phyloP scores from a whole-genome alignment of 1,140 invertebrate genomes.

The Drepana arcuata region DNA sequence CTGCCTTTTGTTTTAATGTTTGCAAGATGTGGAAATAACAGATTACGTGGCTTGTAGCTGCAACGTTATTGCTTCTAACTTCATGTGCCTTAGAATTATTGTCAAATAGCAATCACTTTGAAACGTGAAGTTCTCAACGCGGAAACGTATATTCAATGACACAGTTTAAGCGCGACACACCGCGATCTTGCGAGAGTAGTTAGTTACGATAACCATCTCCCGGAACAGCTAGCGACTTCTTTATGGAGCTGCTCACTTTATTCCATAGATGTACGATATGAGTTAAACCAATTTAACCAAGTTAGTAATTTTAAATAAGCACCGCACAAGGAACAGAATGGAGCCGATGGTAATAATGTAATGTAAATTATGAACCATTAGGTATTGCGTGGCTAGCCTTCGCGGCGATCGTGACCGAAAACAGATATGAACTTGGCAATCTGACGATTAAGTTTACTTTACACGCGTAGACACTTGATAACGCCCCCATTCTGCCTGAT shows the following conservation, averaged over 20 bases:
- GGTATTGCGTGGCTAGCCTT: slow-evolving; percentile 36
- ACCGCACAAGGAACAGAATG: slow-evolving; percentile 22
- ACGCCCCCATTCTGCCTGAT: too few species aligned
- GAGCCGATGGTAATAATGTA: slow-evolving; percentile 24
- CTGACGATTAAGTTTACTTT: slow-evolving; percentile 3
- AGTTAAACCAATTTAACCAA: slow-evolving; percentile 38
- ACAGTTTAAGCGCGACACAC: slow-evolving; percentile 24
- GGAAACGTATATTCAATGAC: slow-evolving; percentile 36
- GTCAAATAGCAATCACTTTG: too few species aligned
- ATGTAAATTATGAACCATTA: slow-evolving; percentile 34
- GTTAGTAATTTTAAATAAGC: slow-evolving; percentile 25
- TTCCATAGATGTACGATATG: slow-evolving; percentile 42
- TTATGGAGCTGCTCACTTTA: slow-evolving; percentile 48
- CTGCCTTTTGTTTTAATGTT: too few species aligned
- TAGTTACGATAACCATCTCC: slow-evolving; percentile 54
- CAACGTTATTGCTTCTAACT: too few species aligned
- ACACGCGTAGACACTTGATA: too few species aligned
- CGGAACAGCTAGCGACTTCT: slow-evolving; percentile 34
- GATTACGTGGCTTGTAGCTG: too few species aligned
- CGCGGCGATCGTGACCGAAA: slow-evolving; percentile 35
- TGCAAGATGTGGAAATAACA: too few species aligned
- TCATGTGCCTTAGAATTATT: too few species aligned
- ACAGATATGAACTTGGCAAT: slow-evolving; percentile 32
- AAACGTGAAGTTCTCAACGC: too few species aligned
- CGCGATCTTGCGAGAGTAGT: slow-evolving; percentile 42